Base-by-base conservation (phyloP, 1,140 invertebrate genomes). In the Solenopsis fugax region DNA sequence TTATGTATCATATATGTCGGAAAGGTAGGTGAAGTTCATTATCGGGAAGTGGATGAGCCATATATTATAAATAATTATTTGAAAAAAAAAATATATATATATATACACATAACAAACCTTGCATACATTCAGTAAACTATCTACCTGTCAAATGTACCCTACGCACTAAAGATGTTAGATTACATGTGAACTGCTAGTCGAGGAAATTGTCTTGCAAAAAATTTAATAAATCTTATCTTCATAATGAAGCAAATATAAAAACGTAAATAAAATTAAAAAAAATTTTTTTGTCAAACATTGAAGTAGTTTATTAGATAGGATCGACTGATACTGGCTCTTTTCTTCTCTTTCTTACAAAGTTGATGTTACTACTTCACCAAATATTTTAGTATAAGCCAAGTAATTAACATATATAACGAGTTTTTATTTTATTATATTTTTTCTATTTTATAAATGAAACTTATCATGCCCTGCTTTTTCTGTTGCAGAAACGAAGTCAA, bases 1-100 rank as follows among this genome's bases (percentile, higher is more conserved):
- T 95, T 95, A 95, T 95, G 95, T 94, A 95, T 94, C 92, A 94
- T 95, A 94, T 93, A 93, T 95, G 94, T 95, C 94, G 87, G 93
- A 95, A 94, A 94, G 94, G 95, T 95, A 93, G 88, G 92, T 93
- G 88, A 89, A 91, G 90, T 88, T 91, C 90, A 86, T 89, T 91
- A 87, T 81, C 85, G 87, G 87, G 81, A 75, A 85, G 64, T 89
- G 10, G 75, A 89, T 89, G 89, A 91, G 88, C 89, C 54, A 81
- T 89, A 89, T 85, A 85, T 81, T 89, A 88, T 87, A 89, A 86
- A 60, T 29, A 41, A 73, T 75, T 75, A 84, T 16, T 60, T 9
- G 24, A 18, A 41, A 34, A 5, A 56, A 58, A 45, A 82, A 58
- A n/a, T 2, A 16, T 18, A 54, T n/a, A 2, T 7, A 54, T 6